A percentile compares a stretch with the other conserved stretches of the same genome.
These are phyloP conservation scores for Drosophila albomicans DNA, from an alignment of 1,140 invertebrate species.

Conservation along the genomic window DNA sequence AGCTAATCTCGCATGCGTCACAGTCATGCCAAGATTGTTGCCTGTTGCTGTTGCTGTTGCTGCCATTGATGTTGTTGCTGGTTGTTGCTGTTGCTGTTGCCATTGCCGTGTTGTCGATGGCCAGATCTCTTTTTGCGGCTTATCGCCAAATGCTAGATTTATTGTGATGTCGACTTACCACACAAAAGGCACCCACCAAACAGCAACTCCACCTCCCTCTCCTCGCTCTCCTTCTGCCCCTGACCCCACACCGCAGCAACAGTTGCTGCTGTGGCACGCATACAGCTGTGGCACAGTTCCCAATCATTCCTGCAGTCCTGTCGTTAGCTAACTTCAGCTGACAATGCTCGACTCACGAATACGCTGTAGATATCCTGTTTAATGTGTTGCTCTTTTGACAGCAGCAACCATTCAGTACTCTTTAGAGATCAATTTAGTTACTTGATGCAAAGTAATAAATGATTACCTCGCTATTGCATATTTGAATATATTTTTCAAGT, in stretches of 20 bases:
- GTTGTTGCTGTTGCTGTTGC: not conserved
- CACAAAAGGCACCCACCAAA: constrained; percentile 18
- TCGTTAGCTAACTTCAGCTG: not conserved
- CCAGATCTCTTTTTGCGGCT: constrained; percentile 49
- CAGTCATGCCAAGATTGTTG: constrained; percentile 62
- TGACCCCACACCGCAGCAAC: not conserved
- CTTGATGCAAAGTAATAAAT: too few relatives aligned
- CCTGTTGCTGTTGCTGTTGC: constrained; percentile 16
- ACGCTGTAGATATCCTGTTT: constrained; percentile 1
- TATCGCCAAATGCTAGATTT: constrained; percentile 65
- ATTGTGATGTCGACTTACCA: constrained; percentile 72
- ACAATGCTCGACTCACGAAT: constrained; percentile 1
- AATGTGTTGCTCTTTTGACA: too few relatives aligned
- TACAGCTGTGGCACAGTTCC: constrained; percentile 52
- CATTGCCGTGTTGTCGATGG: constrained; percentile 42
- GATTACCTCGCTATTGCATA: too few relatives aligned
- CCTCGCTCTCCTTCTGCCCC: not conserved
- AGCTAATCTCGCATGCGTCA: constrained; percentile 81
- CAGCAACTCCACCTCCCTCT: not conserved
- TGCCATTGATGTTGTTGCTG: constrained; percentile 27
- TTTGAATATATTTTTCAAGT: too few relatives aligned
- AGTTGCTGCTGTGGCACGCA: constrained; percentile 18
- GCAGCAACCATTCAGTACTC: too few relatives aligned
- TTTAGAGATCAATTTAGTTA: too few relatives aligned
- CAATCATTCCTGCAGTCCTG: constrained; percentile 31